Conservation (phyloP, 2,797 vertebrate genomes). For the Sarcoramphus papa region DNA sequence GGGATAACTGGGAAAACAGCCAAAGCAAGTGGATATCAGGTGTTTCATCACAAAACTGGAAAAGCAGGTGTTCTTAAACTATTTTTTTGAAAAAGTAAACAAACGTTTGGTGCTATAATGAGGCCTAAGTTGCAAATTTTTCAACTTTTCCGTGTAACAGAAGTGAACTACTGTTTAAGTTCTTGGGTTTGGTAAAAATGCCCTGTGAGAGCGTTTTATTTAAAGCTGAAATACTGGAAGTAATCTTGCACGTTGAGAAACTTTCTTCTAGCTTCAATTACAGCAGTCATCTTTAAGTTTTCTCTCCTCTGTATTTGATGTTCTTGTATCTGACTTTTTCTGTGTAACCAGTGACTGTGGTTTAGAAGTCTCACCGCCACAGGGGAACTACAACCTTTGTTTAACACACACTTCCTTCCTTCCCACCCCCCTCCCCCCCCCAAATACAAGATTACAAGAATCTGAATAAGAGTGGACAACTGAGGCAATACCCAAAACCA, state of each 20-base stretch:
- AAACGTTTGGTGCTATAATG: neutral
- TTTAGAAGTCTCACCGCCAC: neutral
- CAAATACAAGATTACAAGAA: neutral
- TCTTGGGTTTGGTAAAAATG: neutral
- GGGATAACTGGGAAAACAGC: slow-evolving; percentile 31
- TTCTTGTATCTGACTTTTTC: neutral
- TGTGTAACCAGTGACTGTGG: neutral
- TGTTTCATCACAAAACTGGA: slow-evolving; percentile 11
- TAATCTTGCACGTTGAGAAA: neutral
- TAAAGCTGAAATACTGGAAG: neutral
- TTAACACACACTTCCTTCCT: neutral
- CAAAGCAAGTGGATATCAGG: neutral
- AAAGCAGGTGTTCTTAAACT: neutral
- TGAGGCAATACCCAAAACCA: neutral
- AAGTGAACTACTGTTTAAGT: neutral
- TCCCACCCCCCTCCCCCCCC: no score
- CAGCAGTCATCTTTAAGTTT: neutral
- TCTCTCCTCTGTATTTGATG: neutral
- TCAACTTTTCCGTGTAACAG: neutral
- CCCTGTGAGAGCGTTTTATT: neutral
- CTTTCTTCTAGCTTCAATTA: neutral
- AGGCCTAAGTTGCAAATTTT: neutral
- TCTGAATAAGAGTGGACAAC: neutral
- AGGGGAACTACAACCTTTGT: neutral
- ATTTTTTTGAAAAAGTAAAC: neutral